Conservation (phyloP, 2,797 vertebrate species). For the Brachymystax lenok region DNA sequence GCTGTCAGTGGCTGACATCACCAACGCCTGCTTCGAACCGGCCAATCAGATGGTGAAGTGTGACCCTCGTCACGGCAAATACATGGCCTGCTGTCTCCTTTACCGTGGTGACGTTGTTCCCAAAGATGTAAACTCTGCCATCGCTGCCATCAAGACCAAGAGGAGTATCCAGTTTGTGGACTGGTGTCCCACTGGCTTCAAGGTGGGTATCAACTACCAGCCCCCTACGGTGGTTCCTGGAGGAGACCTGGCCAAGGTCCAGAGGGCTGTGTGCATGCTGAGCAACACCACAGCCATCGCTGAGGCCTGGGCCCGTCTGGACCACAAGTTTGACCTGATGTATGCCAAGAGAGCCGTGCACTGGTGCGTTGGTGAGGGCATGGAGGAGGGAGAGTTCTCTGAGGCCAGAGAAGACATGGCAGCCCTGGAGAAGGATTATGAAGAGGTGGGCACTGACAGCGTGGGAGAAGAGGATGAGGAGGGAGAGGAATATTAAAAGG, state of each 20-base stretch:
- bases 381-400: conserved; percentile 67
- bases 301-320: conserved; percentile 50
- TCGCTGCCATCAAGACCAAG: too few species aligned
- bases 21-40: conserved; percentile 87
- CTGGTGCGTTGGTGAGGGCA: conserved; percentile 63
- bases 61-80: conserved; percentile 88
- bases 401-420: conserved; percentile 63
- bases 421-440: conserved; percentile 51
- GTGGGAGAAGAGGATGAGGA: conserved; percentile 70
- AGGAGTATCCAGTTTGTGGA: conserved; percentile 63
- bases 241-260: conserved; percentile 59
- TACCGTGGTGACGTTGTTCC: conserved; percentile 72
- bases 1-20: conserved; percentile 86
- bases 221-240: conserved; percentile 68
- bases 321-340: conserved; percentile 61
- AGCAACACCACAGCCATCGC: conserved; percentile 58
- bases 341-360: conserved; percentile 59
- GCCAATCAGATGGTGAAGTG: conserved; percentile 94
- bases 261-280: conserved; percentile 76
- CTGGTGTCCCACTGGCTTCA: conserved; percentile 71
- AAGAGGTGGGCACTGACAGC: conserved; percentile 51
- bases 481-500: conserved; percentile 69
- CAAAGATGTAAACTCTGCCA: too few species aligned
- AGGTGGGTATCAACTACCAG: conserved; percentile 75
- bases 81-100: conserved; percentile 89